phyloP scores from a whole-genome alignment of 2,113 vertebrate species.

The Lonchura striata region DNA sequence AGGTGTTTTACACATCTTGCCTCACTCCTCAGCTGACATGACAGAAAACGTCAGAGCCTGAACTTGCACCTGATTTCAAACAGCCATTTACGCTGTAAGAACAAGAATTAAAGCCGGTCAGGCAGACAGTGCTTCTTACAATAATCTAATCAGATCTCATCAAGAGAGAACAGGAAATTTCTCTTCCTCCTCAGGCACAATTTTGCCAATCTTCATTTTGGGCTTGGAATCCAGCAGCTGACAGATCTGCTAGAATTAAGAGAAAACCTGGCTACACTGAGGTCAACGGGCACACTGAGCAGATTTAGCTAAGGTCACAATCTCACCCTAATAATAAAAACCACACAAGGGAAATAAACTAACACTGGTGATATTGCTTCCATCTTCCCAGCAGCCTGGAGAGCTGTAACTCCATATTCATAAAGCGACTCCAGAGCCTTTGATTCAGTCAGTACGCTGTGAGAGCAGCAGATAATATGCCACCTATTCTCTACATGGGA shows the following conservation, averaged over 20 bases:
- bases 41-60: background rate
- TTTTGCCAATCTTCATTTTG: conserved; percentile 7
- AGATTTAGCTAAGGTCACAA: background rate
- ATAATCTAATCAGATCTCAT: conserved; percentile 41
- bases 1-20: background rate
- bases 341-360: background rate
- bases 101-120: conserved; percentile 22
- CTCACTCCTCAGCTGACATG: background rate
- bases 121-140: background rate
- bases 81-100: background rate
- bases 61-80: background rate
- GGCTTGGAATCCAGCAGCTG: background rate
- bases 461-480: conserved; percentile 30
- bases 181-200: conserved; percentile 35
- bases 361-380: background rate
- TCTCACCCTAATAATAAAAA: conserved; percentile 17
- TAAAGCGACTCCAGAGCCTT: background rate
- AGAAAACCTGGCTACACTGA: background rate
- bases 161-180: conserved; percentile 33
- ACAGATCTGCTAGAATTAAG: background rate
- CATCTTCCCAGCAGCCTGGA: background rate
- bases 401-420: conserved; percentile 48
- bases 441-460: background rate
- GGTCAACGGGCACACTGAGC: background rate
- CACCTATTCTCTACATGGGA: conserved; percentile 44